Evolutionary conservation across 2,797 vertebrate species (phyloP), one percentile per base, ranked within the genome.

Genomic region (Heteromormyrus szaboi): DNA sequence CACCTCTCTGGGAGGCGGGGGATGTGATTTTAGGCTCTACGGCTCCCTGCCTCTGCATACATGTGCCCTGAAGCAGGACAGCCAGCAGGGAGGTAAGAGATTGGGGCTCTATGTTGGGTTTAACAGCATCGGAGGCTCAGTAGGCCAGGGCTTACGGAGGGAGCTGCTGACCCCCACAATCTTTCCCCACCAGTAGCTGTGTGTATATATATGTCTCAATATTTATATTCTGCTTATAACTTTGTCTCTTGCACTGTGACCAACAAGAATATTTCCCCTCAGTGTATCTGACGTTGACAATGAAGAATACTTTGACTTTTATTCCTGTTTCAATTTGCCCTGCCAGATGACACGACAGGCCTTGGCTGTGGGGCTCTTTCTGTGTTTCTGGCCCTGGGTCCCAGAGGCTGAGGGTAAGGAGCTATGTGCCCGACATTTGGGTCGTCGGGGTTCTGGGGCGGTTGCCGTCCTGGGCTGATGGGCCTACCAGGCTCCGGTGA

Each of bases 381-480:
- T 94, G 91, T 93, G 92, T 86, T 81, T 91, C 90, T 90, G 91
- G 89, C 86, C 54, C 91, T 53, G 50, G 89, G 62, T 91, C 89
- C 88, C 90, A 88, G 92, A 92, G 93, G 90, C 89, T 89, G 90
- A 19, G 65, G 92, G 92, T 90, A 89, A 93, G 93, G 93, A 92
- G 12, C 46, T 85, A 37, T 37, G 11, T 2, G 11, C 4, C 12
- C 9, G 48, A 72, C 65, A 29, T 51, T 29, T 85, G 44, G 46
- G 22, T 51, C n/a, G 4, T 79, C 37, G 0, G 9, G 22, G 41
- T 50, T 84, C 9, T 12, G n/a, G 19, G 81, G 17, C 19, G 22
- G 46, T 2, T n/a, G 81, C 44, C 41, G n/a, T 48, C 14, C n/a
- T 50, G n/a, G 37, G 72, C 33, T 84, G 9, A 22, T 84, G 81